Conservation (phyloP, 2,797 vertebrate genomes). For the Chiroxiphia lanceolata region DNA sequence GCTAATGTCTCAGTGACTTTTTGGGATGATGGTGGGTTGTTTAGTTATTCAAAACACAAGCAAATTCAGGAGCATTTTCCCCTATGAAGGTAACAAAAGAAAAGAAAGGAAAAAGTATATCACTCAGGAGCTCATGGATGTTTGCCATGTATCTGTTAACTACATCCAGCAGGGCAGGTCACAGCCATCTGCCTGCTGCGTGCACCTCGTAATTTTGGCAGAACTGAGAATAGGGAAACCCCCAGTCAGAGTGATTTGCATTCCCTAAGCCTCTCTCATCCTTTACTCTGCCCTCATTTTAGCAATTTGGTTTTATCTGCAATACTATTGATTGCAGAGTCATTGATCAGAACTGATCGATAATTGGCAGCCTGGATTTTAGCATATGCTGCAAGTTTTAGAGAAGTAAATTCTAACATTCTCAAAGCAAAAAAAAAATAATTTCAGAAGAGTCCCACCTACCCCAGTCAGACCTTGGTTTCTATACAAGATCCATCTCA, state of each 20-base stretch:
- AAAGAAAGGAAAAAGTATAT: background rate
- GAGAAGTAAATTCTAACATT: background rate
- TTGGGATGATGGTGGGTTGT: background rate
- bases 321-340: background rate
- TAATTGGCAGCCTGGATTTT: background rate
- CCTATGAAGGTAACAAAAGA: background rate
- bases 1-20: background rate
- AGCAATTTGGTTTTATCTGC: constrained; percentile 3
- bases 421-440: background rate
- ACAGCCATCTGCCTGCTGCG: background rate
- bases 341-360: background rate
- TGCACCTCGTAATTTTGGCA: background rate
- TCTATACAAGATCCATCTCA: background rate
- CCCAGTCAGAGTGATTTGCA: background rate
- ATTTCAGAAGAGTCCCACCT: background rate
- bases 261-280: background rate
- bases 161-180: background rate
- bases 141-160: background rate
- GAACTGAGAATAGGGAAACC: background rate
- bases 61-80: background rate
- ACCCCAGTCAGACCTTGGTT: background rate
- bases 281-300: background rate
- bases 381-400: background rate
- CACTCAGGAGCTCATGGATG: background rate
- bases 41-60: background rate